These are phyloP conservation scores for Olivierus martensii DNA, from an alignment of 1,140 invertebrate genomes.

Conservation along the genomic window DNA sequence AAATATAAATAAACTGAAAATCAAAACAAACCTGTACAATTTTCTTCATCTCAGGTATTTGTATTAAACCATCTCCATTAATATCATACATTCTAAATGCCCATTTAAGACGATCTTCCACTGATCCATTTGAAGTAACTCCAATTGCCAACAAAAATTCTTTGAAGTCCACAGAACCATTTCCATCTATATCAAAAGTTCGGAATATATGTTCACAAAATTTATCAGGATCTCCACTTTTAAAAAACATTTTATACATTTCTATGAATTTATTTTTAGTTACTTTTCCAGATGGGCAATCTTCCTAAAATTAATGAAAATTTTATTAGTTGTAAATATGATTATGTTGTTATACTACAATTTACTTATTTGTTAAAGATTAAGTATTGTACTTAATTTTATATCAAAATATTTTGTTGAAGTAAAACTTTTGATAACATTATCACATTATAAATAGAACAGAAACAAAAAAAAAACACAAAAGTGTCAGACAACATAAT, in stretches of 20 bases:
- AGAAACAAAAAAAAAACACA: no score
- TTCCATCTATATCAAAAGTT: slow-evolving; percentile 98
- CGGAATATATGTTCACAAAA: slow-evolving; percentile 99
- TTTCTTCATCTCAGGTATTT: slow-evolving; percentile 65
- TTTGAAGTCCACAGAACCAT: slow-evolving; percentile 90
- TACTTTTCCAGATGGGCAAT: slow-evolving; percentile 94
- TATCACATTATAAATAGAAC: no score
- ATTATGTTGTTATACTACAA: no score
- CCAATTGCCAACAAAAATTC: slow-evolving; percentile 96
- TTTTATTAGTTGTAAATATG: no score
- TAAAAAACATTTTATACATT: slow-evolving; percentile 99
- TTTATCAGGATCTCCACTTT: slow-evolving; percentile 93
- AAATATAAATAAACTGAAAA: no score
- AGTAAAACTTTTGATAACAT: no score
- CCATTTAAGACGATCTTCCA: slow-evolving; percentile 96
- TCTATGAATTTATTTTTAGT: slow-evolving; percentile 98
- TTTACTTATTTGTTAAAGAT: no score
- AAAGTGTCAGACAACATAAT: no score
- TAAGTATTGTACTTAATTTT: no score
- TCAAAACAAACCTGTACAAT: slow-evolving; percentile 40
- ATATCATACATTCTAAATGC: slow-evolving; percentile 99
- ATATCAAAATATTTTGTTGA: no score
- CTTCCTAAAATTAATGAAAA: slow-evolving; percentile 86
- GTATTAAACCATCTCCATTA: slow-evolving; percentile 97
- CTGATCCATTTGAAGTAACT: slow-evolving; percentile 77